phyloP scores from a whole-genome alignment of 2,888 invertebrate species.

The Plebejus melissa region DNA sequence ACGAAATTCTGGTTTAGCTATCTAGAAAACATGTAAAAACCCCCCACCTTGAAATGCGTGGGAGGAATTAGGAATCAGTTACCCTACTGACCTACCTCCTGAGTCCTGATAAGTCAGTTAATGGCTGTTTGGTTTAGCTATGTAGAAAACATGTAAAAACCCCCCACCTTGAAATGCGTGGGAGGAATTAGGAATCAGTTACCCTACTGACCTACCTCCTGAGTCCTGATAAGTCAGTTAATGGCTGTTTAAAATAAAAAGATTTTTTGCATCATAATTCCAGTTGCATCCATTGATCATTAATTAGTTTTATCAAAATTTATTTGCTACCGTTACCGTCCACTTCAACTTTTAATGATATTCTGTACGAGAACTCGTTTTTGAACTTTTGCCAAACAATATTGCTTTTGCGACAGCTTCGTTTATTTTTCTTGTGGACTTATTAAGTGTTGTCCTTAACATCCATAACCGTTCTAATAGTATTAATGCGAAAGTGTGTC shows the following conservation, averaged over 20 bases:
- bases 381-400: constrained; percentile 26
- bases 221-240: neutral
- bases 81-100: neutral
- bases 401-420: constrained; percentile 21
- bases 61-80: neutral
- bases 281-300: neutral
- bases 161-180: neutral
- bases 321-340: constrained; percentile 4
- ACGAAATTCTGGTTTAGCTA: neutral
- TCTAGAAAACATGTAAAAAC: neutral
- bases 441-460: neutral
- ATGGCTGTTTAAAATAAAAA: neutral
- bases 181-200: neutral
- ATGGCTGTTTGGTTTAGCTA: neutral
- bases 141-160: neutral
- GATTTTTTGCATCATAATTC: neutral
- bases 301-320: constrained; percentile 13
- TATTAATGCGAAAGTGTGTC: neutral
- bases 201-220: neutral
- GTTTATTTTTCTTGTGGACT: constrained; percentile 9
- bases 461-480: neutral
- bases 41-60: neutral
- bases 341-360: constrained; percentile 25
- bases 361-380: constrained; percentile 22
- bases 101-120: neutral